Percentiles rank a stretch among this genome's conserved stretches.
These are phyloP conservation scores for Caenorhabditis sp. DNA, from an alignment of 2,888 invertebrate species.

Conservation along the genomic window DNA sequence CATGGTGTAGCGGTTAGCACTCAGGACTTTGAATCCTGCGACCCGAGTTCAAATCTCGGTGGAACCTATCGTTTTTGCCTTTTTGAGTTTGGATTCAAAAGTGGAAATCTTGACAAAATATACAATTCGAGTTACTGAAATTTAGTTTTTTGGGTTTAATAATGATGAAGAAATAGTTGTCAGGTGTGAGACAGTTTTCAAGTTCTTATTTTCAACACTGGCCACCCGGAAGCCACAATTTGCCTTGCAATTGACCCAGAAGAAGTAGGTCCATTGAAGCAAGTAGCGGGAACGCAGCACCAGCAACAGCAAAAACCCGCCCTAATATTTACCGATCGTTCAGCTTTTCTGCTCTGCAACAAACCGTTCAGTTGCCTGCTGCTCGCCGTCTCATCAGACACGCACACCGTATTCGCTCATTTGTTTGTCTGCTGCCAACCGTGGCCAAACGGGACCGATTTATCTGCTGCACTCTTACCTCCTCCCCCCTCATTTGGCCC, in stretches of 20 bases:
- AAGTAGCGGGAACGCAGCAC: not conserved
- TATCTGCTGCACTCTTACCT: conserved; percentile 40
- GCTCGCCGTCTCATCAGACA: conserved; percentile 38
- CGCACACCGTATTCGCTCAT: conserved; percentile 52
- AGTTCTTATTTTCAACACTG: too few species aligned
- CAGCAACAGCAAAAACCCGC: conserved; percentile 8
- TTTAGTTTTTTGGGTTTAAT: too few species aligned
- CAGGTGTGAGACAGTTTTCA: too few species aligned
- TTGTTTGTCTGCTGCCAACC: conserved; percentile 52
- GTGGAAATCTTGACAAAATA: not conserved
- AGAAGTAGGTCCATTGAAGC: conserved; percentile 36
- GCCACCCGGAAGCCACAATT: not conserved
- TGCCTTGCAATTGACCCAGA: conserved; percentile 20
- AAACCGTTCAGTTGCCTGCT: conserved; percentile 18
- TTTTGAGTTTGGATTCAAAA: not conserved
- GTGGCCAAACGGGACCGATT: conserved; percentile 48
- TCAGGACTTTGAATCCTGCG: conserved; percentile 72
- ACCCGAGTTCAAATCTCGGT: conserved; percentile 72
- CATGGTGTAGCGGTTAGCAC: conserved; percentile 73
- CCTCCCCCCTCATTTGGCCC: conserved; percentile 16
- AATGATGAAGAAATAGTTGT: too few species aligned
- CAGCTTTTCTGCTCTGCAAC: conserved; percentile 51
- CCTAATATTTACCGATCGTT: conserved; percentile 50
- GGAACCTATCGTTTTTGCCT: conserved; percentile 63
- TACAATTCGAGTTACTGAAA: too few species aligned